A percentile compares a stretch with the other conserved stretches of the same genome.
Conservation (phyloP, 2,888 invertebrate species). For the Zele albiditarsus region DNA sequence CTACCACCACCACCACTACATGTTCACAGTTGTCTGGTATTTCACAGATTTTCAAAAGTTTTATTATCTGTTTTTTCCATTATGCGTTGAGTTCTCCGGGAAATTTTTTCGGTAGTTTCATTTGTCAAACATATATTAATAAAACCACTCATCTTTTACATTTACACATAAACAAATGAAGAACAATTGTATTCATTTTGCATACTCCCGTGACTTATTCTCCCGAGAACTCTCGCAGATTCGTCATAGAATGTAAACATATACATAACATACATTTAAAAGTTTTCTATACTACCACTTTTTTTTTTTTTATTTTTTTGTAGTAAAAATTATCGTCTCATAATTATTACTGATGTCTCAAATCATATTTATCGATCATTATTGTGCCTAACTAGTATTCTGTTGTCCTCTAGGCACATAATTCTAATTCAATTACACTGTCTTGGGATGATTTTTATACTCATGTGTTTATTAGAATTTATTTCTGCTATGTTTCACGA, state of each 20-base stretch:
- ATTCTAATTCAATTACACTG: conserved; percentile 50
- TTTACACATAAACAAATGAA: conserved; percentile 14
- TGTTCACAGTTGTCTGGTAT: conserved; percentile 72
- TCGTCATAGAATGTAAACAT: conserved; percentile 30
- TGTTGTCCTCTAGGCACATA: conserved; percentile 60
- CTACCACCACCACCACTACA: conserved; percentile 70
- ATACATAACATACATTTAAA: conserved; percentile 22
- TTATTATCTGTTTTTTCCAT: conserved; percentile 53
- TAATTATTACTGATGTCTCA: conserved; percentile 65
- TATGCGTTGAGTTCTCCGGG: conserved; percentile 12
- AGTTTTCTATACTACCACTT: conserved; percentile 44
- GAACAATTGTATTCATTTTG: conserved; percentile 30
- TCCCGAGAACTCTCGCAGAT: conserved; percentile 47
- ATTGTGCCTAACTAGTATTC: conserved; percentile 65
- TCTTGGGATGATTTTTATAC: conserved; percentile 67
- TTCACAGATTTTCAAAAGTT: conserved; percentile 71
- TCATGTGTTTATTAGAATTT: conserved; percentile 52
- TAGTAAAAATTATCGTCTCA: conserved; percentile 4
- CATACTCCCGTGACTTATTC: not conserved
- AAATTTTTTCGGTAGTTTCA: not conserved
- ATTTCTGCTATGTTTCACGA: conserved; percentile 24
- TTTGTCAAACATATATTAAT: not conserved
- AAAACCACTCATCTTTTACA: not conserved
- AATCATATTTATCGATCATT: conserved; percentile 63
- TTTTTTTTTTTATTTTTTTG: conserved; percentile 53